Base-by-base conservation (phyloP, 2,797 vertebrate species). In the Ctenosaura bakeri region DNA sequence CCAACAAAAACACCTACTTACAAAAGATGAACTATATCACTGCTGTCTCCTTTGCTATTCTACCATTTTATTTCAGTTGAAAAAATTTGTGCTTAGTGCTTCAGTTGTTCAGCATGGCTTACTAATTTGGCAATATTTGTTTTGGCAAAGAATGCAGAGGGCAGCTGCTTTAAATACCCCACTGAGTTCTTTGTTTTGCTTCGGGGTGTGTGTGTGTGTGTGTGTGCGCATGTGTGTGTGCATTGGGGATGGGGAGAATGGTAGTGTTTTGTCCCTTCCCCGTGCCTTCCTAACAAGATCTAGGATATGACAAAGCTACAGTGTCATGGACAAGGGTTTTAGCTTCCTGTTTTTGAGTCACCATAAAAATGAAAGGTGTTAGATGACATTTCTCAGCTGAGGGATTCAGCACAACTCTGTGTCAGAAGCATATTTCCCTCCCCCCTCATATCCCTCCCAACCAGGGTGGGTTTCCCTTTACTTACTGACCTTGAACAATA, bases 311-410 rank as follows among this genome's bases (percentile, higher is more conserved):
- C 97, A 97, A 97, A 96, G 93, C 93, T 95, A 93, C 94, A 95
- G 94, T 96, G 96, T 97, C 95, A 93, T 93, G 95, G 96, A 97
- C 96, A 96, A n/a, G n/a, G 96, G 94, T 94, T 95, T 93, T 92
- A 94, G 94, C 95, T 98, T 98, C 97, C 97, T 98, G 97, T 98
- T 98, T 98, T 98, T 97, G 97, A 97, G 96, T 98, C 97, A 97
- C 97, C 96, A 97, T 97, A 97, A 97, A 97, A 97, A 97, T 95
- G 96, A 96, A 97, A 98, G 97, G 97, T 98, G 98, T 97, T 97
- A 96, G 97, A 96, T 98, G 97, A 98, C 97, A 97, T 97, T 97
- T 97, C 96, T 98, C 97, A 98, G 97, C 98, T 96, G 97, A 97
- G 92, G 95, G 96, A 97, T 96, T 97, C 64, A 76, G 94, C 94